Percentiles rank a stretch among this genome's conserved stretches.
These are phyloP conservation scores for Balanococcus diminutus DNA, from an alignment of 2,888 invertebrate genomes.

Conservation along the genomic window DNA sequence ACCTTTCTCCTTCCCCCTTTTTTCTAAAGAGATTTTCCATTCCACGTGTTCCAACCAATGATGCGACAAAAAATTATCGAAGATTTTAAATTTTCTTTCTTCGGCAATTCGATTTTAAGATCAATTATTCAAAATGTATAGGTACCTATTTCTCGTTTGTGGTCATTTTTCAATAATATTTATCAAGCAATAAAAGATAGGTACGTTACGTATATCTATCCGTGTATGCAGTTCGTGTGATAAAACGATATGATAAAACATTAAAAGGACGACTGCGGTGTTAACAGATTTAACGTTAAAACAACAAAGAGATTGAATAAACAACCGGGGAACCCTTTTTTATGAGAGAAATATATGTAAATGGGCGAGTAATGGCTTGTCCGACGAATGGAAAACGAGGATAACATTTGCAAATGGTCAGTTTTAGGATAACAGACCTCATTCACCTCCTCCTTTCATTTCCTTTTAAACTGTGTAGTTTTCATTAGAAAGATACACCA, in stretches of 20 bases:
- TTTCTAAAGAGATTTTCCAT: not conserved
- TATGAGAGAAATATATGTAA: conserved; percentile 46
- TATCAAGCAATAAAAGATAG: not conserved
- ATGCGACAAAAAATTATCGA: not conserved
- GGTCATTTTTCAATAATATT: not conserved
- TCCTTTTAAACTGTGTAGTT: conserved; percentile 19
- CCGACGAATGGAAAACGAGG: conserved; percentile 47
- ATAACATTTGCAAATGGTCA: conserved; percentile 53
- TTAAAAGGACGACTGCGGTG: not conserved
- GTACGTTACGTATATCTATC: not conserved
- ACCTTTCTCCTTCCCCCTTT: not conserved
- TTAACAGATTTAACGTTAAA: not conserved
- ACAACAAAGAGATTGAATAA: conserved; percentile 10
- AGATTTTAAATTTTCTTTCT: not conserved
- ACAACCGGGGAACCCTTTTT: conserved; percentile 3
- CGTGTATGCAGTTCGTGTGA: too few relatives aligned
- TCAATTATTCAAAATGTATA: not conserved
- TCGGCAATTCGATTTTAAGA: not conserved
- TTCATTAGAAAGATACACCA: conserved; percentile 46
- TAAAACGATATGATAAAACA: too few relatives aligned
- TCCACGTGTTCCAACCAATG: too few relatives aligned
- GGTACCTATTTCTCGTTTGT: not conserved
- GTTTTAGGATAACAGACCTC: conserved; percentile 11
- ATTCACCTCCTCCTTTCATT: not conserved
- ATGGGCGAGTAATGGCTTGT: conserved; percentile 53